Base-by-base conservation (phyloP, 2,113 vertebrate genomes). In the Urocitellus parryii region DNA sequence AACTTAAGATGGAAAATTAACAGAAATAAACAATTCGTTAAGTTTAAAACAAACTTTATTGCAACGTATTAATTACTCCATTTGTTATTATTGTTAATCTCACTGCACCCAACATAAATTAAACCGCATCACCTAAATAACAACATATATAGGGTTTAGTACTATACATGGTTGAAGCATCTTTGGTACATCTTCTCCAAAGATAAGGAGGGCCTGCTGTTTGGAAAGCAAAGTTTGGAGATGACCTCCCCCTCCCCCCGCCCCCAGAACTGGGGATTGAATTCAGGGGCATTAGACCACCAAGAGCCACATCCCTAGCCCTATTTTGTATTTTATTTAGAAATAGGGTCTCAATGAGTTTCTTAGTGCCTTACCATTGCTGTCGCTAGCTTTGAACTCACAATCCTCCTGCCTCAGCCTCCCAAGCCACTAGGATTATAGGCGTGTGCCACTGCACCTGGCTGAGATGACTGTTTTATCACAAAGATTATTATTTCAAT, bases 401-500 rank as follows among this genome's bases (percentile, higher is more conserved):
- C 2, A 12, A 51, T 51, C 48, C 48, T 51, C 48, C 48, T 51
- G 48, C 48, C 48, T 51, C 48, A 51, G 48, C 48, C 12, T 51
- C 12, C 48, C 48, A 51, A 51, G 12, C 48, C 48, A 51, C 48
- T 51, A 13, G 48, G 48, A 51, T 51, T 51, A 51, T 13, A 13
- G 48, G 48, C 2, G 11, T 51, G 48, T 13, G 12, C 48, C 48
- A 51, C 45, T 45, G 45, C 45, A 45, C 11, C 48, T 13, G 2
- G 48, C 12, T 51, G 42, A 65, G 29, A 63, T 63, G 61, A 56
- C 37, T 48, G 16, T 87, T 78, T 89, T 74, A 37, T 72, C 14
- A 65, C 73, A 96, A 85, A 87, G n/a, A 84, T 65, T 37, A 84
- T 76, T 63, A 63, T 82, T 94, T 92, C 93, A 96, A 94, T 85